phyloP scores from a whole-genome alignment of 1,140 invertebrate genomes.

The Rhyzopertha dominica region DNA sequence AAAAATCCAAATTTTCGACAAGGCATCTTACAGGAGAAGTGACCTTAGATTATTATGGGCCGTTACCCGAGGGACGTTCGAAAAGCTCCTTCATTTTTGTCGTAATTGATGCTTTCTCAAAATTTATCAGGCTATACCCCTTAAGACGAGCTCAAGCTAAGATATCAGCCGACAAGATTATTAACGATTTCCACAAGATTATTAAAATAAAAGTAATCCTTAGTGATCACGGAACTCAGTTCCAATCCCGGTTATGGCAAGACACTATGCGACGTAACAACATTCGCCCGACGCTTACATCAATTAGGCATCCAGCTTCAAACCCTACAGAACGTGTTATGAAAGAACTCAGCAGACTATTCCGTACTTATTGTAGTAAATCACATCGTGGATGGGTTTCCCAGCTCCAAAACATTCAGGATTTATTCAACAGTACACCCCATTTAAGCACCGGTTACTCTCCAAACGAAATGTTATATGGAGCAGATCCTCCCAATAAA shows the following conservation, averaged over 20 bases:
- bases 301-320: constrained; percentile 33
- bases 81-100: constrained; percentile 33
- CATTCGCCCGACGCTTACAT: constrained; percentile 27
- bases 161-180: constrained; percentile 17
- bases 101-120: constrained; percentile 37
- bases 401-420: constrained; percentile 24
- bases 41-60: constrained; percentile 36
- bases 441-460: constrained; percentile 38
- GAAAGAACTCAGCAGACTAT: constrained; percentile 32
- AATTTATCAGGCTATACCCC: constrained; percentile 37
- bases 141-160: constrained; percentile 30
- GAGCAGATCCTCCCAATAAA: constrained; percentile 20
- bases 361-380: constrained; percentile 29
- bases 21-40: no score
- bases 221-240: constrained; percentile 27
- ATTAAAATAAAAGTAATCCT: constrained; percentile 19
- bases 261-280: constrained; percentile 15
- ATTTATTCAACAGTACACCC: constrained; percentile 38
- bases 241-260: constrained; percentile 20
- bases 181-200: constrained; percentile 19
- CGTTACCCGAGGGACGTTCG: constrained; percentile 24
- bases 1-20: no score
- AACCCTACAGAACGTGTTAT: constrained; percentile 36
- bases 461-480: constrained; percentile 41
- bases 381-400: constrained; percentile 25